Evolutionary conservation across 2,113 vertebrate genomes (phyloP).

Genomic region (Leptodactylus fuscus): DNA sequence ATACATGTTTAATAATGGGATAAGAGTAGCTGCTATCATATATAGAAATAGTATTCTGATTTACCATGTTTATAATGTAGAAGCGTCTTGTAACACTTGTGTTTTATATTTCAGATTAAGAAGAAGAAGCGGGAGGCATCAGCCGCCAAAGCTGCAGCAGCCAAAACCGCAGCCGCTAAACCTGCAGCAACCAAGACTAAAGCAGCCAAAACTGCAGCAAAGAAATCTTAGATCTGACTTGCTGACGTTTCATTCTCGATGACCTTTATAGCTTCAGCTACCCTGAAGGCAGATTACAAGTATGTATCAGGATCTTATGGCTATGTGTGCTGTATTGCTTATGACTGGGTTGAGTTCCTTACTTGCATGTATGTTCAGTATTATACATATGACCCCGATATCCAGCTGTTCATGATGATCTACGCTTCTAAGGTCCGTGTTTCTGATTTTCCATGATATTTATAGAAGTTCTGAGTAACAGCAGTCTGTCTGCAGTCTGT

Average conservation of each 20-base stretch:
- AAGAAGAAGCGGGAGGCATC: not conserved
- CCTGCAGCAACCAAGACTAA: not conserved
- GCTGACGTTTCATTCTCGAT: constrained; percentile 67
- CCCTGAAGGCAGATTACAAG: constrained; percentile 91
- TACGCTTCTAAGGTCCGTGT: constrained; percentile 40
- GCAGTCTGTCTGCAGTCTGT: not conserved
- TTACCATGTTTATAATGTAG: too few species aligned
- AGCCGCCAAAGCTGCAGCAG: not conserved
- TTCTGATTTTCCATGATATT: constrained; percentile 23
- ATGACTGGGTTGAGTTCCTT: not conserved
- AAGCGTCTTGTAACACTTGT: too few species aligned
- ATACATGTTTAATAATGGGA: too few species aligned
- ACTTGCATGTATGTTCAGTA: not conserved
- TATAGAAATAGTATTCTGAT: too few species aligned
- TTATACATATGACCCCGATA: not conserved
- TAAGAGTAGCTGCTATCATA: too few species aligned
- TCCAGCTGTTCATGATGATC: constrained; percentile 12
- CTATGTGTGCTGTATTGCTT: not conserved
- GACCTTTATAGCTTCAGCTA: constrained; percentile 90
- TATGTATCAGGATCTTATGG: constrained; percentile 67
- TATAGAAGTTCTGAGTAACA: constrained; percentile 30
- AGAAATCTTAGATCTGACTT: constrained; percentile 25
- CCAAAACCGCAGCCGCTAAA: not conserved
- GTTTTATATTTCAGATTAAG: not conserved
- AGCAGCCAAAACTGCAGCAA: not conserved